These are phyloP conservation scores for Chroicocephalus ridibundus DNA, from an alignment of 2,113 vertebrate genomes.

Conservation along the genomic window DNA sequence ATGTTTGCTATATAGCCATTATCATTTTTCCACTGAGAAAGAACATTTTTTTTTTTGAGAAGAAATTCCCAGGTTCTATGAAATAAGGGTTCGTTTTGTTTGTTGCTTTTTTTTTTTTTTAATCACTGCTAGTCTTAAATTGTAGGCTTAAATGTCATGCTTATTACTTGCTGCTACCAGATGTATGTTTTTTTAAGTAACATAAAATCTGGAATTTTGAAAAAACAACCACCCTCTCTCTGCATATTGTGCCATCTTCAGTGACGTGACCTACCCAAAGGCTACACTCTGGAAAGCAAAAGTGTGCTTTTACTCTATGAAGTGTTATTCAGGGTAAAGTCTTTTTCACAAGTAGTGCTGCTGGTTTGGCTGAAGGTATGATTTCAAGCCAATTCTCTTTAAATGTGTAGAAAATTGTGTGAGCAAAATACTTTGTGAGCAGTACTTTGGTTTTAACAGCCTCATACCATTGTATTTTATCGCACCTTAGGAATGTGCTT, in stretches of 20 bases:
- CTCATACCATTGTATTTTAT: neutral
- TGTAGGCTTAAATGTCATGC: neutral
- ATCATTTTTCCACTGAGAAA: neutral
- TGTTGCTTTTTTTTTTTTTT: neutral
- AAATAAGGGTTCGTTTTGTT: neutral
- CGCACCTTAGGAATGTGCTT: neutral
- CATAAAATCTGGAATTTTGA: neutral
- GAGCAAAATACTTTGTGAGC: neutral
- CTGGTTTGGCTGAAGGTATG: neutral
- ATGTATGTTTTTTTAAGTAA: neutral
- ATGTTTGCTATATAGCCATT: neutral
- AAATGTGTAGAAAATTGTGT: neutral
- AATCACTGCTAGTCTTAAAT: neutral
- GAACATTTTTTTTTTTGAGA: neutral
- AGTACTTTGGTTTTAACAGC: conserved; percentile 11
- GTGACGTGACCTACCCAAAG: neutral
- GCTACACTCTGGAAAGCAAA: neutral
- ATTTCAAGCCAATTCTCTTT: conserved; percentile 3
- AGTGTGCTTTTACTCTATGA: neutral
- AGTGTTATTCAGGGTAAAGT: neutral
- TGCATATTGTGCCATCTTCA: neutral
- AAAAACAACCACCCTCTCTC: neutral
- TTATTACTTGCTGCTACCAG: neutral
- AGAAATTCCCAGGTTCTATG: neutral
- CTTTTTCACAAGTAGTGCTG: neutral